Conservation (phyloP, 2,797 vertebrate species). For the Choloepus didactylus region DNA sequence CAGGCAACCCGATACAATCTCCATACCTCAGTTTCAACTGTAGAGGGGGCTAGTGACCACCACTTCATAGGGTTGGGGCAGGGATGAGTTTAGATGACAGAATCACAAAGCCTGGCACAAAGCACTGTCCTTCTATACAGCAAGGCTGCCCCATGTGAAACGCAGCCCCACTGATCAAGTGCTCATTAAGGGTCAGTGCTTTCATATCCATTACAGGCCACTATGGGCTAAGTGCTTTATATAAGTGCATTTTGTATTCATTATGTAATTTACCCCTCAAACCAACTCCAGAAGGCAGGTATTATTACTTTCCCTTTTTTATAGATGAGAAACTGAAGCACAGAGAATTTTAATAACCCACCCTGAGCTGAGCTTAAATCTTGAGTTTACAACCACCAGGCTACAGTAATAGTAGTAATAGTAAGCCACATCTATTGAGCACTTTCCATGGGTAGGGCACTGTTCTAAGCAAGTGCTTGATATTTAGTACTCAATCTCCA, state of each 20-base stretch:
- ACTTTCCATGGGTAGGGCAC: not conserved
- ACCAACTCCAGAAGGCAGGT: not conserved
- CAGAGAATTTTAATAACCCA: not conserved
- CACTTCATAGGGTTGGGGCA: not conserved
- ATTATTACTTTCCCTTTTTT: not conserved
- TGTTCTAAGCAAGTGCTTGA: not conserved
- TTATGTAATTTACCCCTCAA: not conserved
- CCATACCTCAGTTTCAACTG: not conserved
- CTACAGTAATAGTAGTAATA: not conserved
- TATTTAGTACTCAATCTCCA: not conserved
- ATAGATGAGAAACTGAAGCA: not conserved
- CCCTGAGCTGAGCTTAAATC: not conserved
- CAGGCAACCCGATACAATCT: not conserved
- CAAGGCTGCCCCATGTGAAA: not conserved
- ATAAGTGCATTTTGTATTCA: not conserved
- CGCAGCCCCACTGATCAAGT: not conserved
- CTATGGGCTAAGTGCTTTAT: not conserved
- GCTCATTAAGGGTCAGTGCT: not conserved
- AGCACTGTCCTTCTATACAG: not conserved
- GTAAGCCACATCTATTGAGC: not conserved
- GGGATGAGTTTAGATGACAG: not conserved
- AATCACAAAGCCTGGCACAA: not conserved
- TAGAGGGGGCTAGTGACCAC: not conserved
- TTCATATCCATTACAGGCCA: not conserved
- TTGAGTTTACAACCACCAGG: not conserved